Base-by-base conservation (phyloP, 1,140 invertebrate genomes). In the Drosophila guanche region DNA sequence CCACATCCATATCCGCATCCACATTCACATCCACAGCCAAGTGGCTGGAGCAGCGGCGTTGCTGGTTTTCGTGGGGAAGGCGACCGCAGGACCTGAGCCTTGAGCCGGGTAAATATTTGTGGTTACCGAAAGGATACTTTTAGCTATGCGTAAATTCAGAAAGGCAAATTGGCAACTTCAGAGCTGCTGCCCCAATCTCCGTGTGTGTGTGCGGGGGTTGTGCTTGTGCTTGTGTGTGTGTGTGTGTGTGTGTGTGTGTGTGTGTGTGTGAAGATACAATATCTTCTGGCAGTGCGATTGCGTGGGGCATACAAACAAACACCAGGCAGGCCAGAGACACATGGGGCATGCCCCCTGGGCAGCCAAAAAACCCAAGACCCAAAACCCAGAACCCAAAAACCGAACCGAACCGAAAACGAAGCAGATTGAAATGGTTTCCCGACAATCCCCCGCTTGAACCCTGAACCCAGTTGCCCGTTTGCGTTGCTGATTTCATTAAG, bases 61-160 rank as follows among this genome's bases (percentile, higher is more conserved):
- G 29, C 29, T 33, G 29, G 29, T 3, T 33, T 33, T 33, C 8
- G 29, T 10, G 33, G 33, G 33, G 33, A 12, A 67, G 79, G 78
- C 73, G 75, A 89, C 85, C 85, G 76, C 85, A 89, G 85, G 85
- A 89, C 79, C 85, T 84, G 85, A 70, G 85, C 85, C 85, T 89
- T 89, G 84, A 89, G 84, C 84, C 78, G 79, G 84, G 85, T 89
- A 89, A 89, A 89, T 89, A 89, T 89, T 89, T 89, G 85, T 89
- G 85, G 85, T 89, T 89, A 75, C 67, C 76, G 72, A 89, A 89
- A 89, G 85, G 85, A 89, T 89, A 89, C 85, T 89, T 76, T 79
- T 84, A 79, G 78, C 84, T 89, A 79, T 89, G 84, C 84, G 84
- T 89, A 89, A 84, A 89, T 84, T 89, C 84, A 89, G 89, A 89